Conservation (phyloP, 2,888 invertebrate genomes). For the Orchesella flavescens region DNA sequence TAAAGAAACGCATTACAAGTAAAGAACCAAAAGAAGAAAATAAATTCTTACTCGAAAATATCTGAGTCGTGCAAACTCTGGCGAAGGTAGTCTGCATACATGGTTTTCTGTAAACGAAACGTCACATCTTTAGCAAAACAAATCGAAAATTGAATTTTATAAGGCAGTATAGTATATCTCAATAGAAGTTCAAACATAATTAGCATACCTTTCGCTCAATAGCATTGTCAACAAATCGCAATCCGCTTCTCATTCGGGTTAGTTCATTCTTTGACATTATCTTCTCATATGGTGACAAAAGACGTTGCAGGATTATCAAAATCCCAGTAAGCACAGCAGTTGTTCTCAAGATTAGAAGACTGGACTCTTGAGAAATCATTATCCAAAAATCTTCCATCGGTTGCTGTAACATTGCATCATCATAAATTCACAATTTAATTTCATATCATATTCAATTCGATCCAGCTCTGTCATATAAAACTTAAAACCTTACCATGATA, state of each 20-base stretch:
- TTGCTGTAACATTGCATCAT: constrained; percentile 59
- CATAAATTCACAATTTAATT: neutral
- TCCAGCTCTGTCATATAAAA: no score
- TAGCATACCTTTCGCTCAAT: constrained; percentile 65
- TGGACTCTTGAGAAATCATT: constrained; percentile 60
- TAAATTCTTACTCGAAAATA: no score
- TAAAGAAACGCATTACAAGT: no score
- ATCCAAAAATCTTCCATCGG: constrained; percentile 66
- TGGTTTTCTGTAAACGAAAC: constrained; percentile 56
- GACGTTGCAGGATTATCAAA: constrained; percentile 66
- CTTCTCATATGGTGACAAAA: constrained; percentile 58
- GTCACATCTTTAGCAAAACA: no score
- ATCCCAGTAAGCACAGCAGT: constrained; percentile 65
- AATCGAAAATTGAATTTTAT: no score
- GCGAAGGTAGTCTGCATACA: constrained; percentile 62
- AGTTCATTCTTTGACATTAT: constrained; percentile 63
- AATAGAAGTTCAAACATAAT: no score
- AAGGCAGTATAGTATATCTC: no score
- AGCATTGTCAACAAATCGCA: constrained; percentile 54
- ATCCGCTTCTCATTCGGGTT: constrained; percentile 57
- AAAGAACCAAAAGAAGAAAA: no score
- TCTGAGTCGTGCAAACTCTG: no score
- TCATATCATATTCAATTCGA: no score
- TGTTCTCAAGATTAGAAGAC: constrained; percentile 65
- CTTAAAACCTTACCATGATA: constrained; percentile 61